These are phyloP conservation scores for Popillia japonica DNA, from an alignment of 1,140 invertebrate species.

Conservation along the genomic window DNA sequence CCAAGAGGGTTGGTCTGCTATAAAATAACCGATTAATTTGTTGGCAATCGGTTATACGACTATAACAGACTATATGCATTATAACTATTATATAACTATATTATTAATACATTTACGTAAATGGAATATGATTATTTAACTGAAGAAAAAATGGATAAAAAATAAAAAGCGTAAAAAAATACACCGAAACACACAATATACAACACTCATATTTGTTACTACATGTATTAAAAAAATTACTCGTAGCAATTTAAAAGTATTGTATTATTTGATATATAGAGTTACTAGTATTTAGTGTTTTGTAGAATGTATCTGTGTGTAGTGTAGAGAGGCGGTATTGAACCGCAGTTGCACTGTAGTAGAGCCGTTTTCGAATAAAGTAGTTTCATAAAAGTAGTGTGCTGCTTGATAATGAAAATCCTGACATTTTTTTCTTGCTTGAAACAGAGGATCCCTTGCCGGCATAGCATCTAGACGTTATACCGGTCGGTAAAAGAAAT, in stretches of 20 bases:
- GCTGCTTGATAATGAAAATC: conserved; percentile 56
- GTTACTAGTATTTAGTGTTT: conserved; percentile 41
- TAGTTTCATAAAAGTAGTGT: conserved; percentile 61
- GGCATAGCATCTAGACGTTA: conserved; percentile 27
- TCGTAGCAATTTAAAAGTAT: conserved; percentile 29
- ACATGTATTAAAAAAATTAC: conserved; percentile 7
- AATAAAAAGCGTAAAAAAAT: neutral
- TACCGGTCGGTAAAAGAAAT: conserved; percentile 15
- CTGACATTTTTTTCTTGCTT: conserved; percentile 32
- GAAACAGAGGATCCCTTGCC: neutral
- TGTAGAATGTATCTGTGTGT: conserved; percentile 62
- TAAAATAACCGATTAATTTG: neutral
- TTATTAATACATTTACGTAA: neutral
- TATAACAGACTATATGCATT: conserved; percentile 25
- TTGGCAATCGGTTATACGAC: neutral
- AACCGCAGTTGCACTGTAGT: conserved; percentile 58
- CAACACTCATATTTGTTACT: conserved; percentile 10
- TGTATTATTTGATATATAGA: conserved; percentile 28
- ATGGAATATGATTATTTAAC: conserved; percentile 26
- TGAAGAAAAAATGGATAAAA: conserved; percentile 49
- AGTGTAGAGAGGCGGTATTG: conserved; percentile 54
- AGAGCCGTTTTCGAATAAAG: conserved; percentile 62
- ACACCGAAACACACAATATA: conserved; percentile 10
- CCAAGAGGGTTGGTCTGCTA: conserved; percentile 24
- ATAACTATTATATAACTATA: conserved; percentile 8